Conservation (phyloP, 2,113 vertebrate species). For the Channa maculata region DNA sequence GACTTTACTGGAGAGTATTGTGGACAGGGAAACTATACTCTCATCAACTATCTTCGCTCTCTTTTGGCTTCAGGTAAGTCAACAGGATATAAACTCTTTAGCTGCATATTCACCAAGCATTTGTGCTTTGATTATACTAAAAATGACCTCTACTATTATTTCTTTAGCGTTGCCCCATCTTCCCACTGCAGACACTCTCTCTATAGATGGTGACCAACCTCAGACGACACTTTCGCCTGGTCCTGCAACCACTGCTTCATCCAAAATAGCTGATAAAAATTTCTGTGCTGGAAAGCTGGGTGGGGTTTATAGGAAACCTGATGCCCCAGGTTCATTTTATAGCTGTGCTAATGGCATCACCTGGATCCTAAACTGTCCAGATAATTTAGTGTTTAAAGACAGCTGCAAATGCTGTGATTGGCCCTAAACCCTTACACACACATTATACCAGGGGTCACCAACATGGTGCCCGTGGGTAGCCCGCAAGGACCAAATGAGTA, state of each 20-base stretch:
- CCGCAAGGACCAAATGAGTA: too few species aligned
- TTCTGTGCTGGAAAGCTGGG: conserved; percentile 64
- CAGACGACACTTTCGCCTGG: background rate
- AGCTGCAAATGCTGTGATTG: conserved; percentile 74
- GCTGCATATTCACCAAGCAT: background rate
- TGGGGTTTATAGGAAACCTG: conserved; percentile 68
- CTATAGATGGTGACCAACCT: background rate
- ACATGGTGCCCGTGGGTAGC: too few species aligned
- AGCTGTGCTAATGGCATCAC: conserved; percentile 58
- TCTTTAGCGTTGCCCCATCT: conserved; percentile 42
- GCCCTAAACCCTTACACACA: conserved; percentile 26
- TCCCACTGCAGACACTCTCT: conserved; percentile 2
- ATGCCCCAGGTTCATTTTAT: conserved; percentile 55
- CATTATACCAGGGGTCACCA: background rate
- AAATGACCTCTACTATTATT: background rate
- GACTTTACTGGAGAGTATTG: conserved; percentile 86
- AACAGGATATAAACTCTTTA: background rate
- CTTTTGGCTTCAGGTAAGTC: conserved; percentile 67
- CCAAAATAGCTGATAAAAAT: background rate
- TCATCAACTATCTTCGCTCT: conserved; percentile 78
- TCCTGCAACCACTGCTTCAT: background rate
- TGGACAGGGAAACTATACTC: conserved; percentile 76
- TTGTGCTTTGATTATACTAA: background rate
- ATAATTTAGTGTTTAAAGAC: conserved; percentile 54
- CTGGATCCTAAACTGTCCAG: conserved; percentile 49